phyloP scores from a whole-genome alignment of 1,140 invertebrate species.

The Cotesia glomerata region DNA sequence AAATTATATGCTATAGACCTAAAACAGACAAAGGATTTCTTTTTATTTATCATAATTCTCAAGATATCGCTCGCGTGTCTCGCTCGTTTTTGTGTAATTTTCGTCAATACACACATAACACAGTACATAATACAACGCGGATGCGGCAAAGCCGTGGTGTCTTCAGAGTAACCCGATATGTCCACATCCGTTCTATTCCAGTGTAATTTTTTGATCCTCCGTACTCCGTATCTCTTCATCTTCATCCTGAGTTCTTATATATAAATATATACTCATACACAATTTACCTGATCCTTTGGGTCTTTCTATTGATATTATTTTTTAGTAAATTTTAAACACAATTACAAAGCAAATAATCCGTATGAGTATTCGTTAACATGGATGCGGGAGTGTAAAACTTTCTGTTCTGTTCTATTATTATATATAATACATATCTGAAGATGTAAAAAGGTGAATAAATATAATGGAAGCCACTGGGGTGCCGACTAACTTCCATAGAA shows the following conservation, averaged over 20 bases:
- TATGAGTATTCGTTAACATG: no score
- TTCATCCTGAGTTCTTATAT: not conserved
- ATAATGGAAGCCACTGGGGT: no score
- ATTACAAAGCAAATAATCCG: no score
- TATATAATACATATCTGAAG: no score
- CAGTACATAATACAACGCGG: not conserved
- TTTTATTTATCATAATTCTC: constrained; percentile 7
- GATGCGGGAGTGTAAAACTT: no score
- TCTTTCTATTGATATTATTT: no score
- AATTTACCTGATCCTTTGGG: not conserved
- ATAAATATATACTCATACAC: not conserved
- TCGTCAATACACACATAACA: constrained; percentile 1
- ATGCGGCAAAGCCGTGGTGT: not conserved
- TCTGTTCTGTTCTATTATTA: no score
- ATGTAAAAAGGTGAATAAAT: no score
- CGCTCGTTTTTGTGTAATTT: constrained; percentile 15
- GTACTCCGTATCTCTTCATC: not conserved
- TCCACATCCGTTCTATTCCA: constrained; percentile 16
- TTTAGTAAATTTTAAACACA: no score
- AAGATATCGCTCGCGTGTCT: constrained; percentile 19
- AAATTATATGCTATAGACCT: not conserved
- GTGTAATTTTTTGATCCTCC: not conserved
- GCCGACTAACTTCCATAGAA: no score
- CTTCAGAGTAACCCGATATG: constrained; percentile 8
- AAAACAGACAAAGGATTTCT: not conserved